Conservation (phyloP, 2,888 invertebrate genomes). For the Pachydiplax longipennis region DNA sequence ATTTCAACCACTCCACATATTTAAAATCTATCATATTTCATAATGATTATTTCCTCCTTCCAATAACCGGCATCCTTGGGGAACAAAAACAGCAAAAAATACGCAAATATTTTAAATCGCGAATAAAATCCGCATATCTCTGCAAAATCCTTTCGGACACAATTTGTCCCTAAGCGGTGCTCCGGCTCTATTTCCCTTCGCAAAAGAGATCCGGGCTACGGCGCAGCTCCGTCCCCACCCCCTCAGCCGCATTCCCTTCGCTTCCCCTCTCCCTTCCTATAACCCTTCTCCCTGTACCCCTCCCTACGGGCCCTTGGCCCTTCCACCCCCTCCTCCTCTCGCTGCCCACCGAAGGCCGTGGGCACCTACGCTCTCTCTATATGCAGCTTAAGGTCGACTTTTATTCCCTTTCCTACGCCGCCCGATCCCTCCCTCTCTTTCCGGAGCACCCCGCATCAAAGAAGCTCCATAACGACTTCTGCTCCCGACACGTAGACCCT, state of each 20-base stretch:
- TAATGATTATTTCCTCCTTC: too few species aligned
- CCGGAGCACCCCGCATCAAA: not conserved
- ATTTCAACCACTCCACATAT: too few species aligned
- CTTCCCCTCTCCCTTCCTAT: not conserved
- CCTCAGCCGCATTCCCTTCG: not conserved
- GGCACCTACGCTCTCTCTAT: conserved; percentile 21
- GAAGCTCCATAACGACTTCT: conserved; percentile 7
- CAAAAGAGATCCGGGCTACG: not conserved
- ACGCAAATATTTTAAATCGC: too few species aligned
- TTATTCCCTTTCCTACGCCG: conserved; percentile 6
- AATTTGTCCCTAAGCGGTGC: not conserved
- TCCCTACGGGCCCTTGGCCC: not conserved
- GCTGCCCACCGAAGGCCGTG: conserved; percentile 3
- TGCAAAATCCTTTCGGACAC: too few species aligned
- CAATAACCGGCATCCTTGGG: too few species aligned
- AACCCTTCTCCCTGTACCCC: not conserved
- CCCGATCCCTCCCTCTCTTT: not conserved
- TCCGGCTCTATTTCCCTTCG: not conserved
- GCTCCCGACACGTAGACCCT: conserved; percentile 22
- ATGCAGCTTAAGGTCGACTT: conserved; percentile 41
- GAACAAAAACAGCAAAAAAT: too few species aligned
- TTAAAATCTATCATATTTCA: too few species aligned
- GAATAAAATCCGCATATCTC: too few species aligned
- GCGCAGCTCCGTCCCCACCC: not conserved
- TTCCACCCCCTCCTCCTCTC: not conserved